Evolutionary conservation across 2,888 invertebrate species (phyloP).

Genomic region (Agriopis marginaria): DNA sequence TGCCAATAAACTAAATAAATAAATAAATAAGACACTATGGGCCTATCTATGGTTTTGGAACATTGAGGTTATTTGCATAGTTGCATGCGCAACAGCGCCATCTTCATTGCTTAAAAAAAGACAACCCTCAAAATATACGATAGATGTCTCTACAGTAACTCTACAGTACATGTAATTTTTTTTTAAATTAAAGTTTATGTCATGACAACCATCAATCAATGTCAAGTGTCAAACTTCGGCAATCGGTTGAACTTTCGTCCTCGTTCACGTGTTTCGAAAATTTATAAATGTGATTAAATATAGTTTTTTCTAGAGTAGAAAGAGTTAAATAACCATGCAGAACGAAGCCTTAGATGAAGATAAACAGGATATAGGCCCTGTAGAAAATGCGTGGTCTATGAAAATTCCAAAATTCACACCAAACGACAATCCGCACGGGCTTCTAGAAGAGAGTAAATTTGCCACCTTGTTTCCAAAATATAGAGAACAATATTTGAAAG

Average conservation of each 20-base stretch:
- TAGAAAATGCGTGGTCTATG: slow-evolving; percentile 95
- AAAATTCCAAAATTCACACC: slow-evolving; percentile 95
- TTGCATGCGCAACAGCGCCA: too few relatives aligned
- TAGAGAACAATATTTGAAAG: slow-evolving; percentile 96
- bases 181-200: too few relatives aligned
- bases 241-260: background rate
- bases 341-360: slow-evolving; percentile 60
- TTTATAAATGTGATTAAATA: background rate
- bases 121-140: too few relatives aligned
- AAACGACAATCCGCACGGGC: slow-evolving; percentile 95
- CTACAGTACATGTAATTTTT: too few relatives aligned
- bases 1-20: too few relatives aligned
- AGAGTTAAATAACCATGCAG: slow-evolving; percentile 50
- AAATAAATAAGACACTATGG: too few relatives aligned
- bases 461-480: slow-evolving; percentile 99
- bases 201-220: too few relatives aligned
- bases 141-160: too few relatives aligned
- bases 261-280: slow-evolving; percentile 6
- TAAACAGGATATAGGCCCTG: slow-evolving; percentile 80
- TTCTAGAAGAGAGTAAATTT: slow-evolving; percentile 97
- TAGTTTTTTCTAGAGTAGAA: background rate
- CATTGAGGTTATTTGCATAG: too few relatives aligned
- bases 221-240: too few relatives aligned
- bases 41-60: too few relatives aligned
- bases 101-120: too few relatives aligned